Base-by-base conservation (phyloP, 2,113 vertebrate species). In the Nanger granti region DNA sequence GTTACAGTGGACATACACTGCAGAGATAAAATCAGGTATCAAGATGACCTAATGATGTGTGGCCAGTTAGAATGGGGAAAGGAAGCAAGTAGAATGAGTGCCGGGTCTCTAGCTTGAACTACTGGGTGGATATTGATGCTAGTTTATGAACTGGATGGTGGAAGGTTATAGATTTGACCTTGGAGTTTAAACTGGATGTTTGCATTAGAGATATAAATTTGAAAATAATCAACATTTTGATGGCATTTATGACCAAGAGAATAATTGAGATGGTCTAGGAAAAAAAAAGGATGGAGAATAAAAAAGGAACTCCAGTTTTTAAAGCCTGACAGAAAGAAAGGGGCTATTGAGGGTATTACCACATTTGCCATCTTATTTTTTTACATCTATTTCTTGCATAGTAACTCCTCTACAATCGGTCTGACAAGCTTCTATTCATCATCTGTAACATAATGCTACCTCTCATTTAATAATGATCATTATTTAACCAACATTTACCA, bases 401-500 rank as follows among this genome's bases (percentile, higher is more conserved):
- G 3, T 80, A 54, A 76, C 2, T 95, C 10, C 20, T 83, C 79
- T 22, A 49, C 34, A 34, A 88, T 41, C 8, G 85, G 3, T 49
- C 66, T 66, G 28, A 52, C 79, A 84, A 96, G 83, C 3, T 84
- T 41, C 54, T 93, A n/a, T 44, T 80, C 7, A 80, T 52, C 28
- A 1, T 79, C 92, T 66, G 49, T 52, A 76, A 37, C 3, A 47
- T 57, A 86, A 93, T 22, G 3, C 9, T 88, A 87, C 8, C 24
- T 83, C 4, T 94, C 37, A 14, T 37, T 83, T 76, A 95, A 97
- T 92, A 96, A 73, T 62, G 26, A 62, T 66, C 57, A 84, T 52
- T 54, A 89, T 89, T 96, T 96, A 96, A 86, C 12, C 55, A 94
- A 94, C 18, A 86, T 85, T 97, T 91, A 86, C 54, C 57, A 94